Percentiles rank a stretch among this genome's conserved stretches.
phyloP scores from a whole-genome alignment of 2,888 invertebrate species.

The Choristoneura rosaceana region DNA sequence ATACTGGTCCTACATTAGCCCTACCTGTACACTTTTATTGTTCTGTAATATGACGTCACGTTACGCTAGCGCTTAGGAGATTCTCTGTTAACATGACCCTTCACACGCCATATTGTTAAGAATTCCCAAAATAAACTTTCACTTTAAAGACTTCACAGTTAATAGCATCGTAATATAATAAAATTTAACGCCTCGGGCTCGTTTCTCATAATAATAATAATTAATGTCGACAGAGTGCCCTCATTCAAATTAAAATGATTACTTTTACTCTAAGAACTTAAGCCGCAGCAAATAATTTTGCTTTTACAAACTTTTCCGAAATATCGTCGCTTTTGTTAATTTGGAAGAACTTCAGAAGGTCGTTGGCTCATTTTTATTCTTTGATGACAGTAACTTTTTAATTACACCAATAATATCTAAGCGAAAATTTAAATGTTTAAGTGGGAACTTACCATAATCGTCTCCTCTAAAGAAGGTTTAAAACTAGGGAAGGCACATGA shows the following conservation, averaged over 20 bases:
- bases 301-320: conserved; percentile 48
- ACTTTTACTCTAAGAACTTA: conserved; percentile 51
- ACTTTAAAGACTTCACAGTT: conserved; percentile 28
- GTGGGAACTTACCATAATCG: background rate
- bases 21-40: background rate
- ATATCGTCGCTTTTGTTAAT: conserved; percentile 52
- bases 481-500: background rate
- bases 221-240: conserved; percentile 48
- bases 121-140: conserved; percentile 19
- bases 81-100: background rate
- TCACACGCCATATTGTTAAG: background rate
- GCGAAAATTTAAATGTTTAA: conserved; percentile 4
- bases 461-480: background rate
- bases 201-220: conserved; percentile 49
- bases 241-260: conserved; percentile 55
- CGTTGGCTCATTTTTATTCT: conserved; percentile 40
- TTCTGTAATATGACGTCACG: background rate
- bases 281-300: conserved; percentile 53
- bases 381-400: conserved; percentile 42
- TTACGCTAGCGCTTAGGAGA: background rate
- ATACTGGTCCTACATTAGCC: no score
- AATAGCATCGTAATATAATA: conserved; percentile 36
- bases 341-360: conserved; percentile 45
- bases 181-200: conserved; percentile 43
- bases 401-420: conserved; percentile 23